Conservation (phyloP, 2,888 invertebrate genomes). For the Encarsia formosa region DNA sequence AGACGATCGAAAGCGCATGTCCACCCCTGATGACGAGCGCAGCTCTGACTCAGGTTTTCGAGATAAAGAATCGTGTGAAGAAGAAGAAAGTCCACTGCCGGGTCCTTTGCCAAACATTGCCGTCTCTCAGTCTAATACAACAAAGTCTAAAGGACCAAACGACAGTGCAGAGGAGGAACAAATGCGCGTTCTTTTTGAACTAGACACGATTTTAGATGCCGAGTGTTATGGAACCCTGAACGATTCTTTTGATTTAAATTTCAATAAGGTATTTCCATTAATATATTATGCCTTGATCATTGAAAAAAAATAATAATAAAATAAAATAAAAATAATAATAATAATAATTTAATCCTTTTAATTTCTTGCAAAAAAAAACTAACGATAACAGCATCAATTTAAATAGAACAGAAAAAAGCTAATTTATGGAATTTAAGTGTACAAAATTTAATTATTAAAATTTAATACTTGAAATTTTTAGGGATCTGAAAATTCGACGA, state of each 20-base stretch:
- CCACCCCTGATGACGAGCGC: slow-evolving; percentile 53
- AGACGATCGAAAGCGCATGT: slow-evolving; percentile 50
- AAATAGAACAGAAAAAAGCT: too few species aligned
- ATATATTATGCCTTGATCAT: neutral
- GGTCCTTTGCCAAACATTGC: slow-evolving; percentile 28
- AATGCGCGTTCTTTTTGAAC: slow-evolving; percentile 42
- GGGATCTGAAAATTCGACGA: neutral
- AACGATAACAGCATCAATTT: too few species aligned
- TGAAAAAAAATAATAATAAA: neutral
- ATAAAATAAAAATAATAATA: neutral
- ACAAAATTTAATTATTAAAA: too few species aligned
- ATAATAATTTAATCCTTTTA: too few species aligned
- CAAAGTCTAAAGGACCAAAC: slow-evolving; percentile 26
- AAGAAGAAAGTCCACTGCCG: slow-evolving; percentile 43
- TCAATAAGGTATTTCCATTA: slow-evolving; percentile 3
- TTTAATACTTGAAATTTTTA: slow-evolving; percentile 3
- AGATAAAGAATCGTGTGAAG: slow-evolving; percentile 51
- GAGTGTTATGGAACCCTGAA: slow-evolving; percentile 41
- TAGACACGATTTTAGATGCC: slow-evolving; percentile 47
- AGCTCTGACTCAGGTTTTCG: slow-evolving; percentile 54
- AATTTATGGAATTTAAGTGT: too few species aligned
- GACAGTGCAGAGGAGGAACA: slow-evolving; percentile 44
- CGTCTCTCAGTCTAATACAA: slow-evolving; percentile 22
- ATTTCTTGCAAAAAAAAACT: too few species aligned
- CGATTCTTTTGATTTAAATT: slow-evolving; percentile 31